Conservation (phyloP, 1,140 invertebrate genomes). For the Watersipora subatra region DNA sequence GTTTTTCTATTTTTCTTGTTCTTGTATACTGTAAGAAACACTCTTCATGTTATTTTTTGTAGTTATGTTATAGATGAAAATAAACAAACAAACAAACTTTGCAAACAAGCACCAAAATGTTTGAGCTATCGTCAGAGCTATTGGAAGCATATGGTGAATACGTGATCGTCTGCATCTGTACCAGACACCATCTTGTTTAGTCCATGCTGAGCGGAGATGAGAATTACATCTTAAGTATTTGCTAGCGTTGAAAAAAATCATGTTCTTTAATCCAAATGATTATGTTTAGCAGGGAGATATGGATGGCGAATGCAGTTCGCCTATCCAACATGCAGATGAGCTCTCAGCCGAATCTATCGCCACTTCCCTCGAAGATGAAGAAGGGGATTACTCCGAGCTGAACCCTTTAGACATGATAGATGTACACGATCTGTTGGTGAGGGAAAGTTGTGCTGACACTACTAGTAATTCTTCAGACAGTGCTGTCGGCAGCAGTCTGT, state of each 20-base stretch:
- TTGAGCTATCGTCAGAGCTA: too few relatives aligned
- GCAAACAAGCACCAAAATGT: too few relatives aligned
- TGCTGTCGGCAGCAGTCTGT: background rate
- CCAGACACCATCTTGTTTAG: too few relatives aligned
- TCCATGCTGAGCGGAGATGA: conserved; percentile 9
- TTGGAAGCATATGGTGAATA: too few relatives aligned
- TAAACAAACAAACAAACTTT: too few relatives aligned
- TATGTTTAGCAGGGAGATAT: conserved; percentile 25
- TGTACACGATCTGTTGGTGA: conserved; percentile 59
- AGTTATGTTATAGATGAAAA: too few relatives aligned
- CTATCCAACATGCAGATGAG: conserved; percentile 8
- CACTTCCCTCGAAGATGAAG: conserved; percentile 25
- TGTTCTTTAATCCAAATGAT: conserved; percentile 19
- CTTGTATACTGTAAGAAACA: too few relatives aligned
- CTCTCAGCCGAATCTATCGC: conserved; percentile 30
- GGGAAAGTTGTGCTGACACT: conserved; percentile 41
- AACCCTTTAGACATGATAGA: conserved; percentile 62
- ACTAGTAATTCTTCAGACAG: too few relatives aligned
- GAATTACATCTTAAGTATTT: background rate
- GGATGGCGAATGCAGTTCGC: conserved; percentile 13
- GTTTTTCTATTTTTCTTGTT: too few relatives aligned
- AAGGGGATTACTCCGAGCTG: conserved; percentile 28
- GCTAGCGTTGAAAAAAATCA: background rate
- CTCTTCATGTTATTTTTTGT: too few relatives aligned
- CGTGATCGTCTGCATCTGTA: too few relatives aligned